These are phyloP conservation scores for Vanessa tameamea DNA, from an alignment of 1,140 invertebrate species.

Conservation along the genomic window DNA sequence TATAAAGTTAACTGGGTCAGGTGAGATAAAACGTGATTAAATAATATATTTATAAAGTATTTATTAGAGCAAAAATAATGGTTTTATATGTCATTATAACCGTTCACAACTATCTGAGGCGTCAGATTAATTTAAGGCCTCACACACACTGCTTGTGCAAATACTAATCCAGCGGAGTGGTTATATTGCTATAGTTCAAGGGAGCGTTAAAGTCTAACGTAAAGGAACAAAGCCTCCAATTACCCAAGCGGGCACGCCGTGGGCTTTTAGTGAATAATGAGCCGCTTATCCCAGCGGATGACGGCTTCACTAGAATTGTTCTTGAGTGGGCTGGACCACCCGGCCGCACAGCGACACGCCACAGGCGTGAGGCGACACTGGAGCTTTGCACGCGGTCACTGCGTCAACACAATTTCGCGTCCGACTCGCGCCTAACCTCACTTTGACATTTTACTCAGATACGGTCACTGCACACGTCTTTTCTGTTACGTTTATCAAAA, in stretches of 20 bases:
- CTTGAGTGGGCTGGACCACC: conserved; percentile 68
- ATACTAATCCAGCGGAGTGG: conserved; percentile 59
- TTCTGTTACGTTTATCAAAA: conserved; percentile 39
- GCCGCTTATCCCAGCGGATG: conserved; percentile 70
- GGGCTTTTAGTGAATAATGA: conserved; percentile 80
- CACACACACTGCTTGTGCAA: conserved; percentile 65
- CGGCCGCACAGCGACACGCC: conserved; percentile 37
- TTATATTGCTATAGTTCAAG: conserved; percentile 54
- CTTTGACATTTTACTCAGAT: conserved; percentile 69
- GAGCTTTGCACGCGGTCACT: conserved; percentile 50
- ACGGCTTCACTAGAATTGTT: conserved; percentile 70
- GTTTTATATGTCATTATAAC: conserved; percentile 50
- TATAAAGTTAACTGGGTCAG: background rate
- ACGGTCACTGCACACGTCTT: conserved; percentile 61
- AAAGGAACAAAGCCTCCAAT: conserved; percentile 77
- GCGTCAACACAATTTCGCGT: conserved; percentile 66
- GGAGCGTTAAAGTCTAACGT: conserved; percentile 63
- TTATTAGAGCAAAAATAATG: conserved; percentile 46
- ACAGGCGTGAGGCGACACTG: conserved; percentile 35
- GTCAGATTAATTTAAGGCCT: conserved; percentile 66
- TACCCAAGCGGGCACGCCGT: conserved; percentile 73
- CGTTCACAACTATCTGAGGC: conserved; percentile 54
- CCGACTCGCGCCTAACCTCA: conserved; percentile 50
- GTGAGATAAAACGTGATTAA: background rate
- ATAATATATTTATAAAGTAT: conserved; percentile 16